Evolutionary conservation across 2,797 vertebrate genomes (phyloP).

Genomic region (Merluccius polli): DNA sequence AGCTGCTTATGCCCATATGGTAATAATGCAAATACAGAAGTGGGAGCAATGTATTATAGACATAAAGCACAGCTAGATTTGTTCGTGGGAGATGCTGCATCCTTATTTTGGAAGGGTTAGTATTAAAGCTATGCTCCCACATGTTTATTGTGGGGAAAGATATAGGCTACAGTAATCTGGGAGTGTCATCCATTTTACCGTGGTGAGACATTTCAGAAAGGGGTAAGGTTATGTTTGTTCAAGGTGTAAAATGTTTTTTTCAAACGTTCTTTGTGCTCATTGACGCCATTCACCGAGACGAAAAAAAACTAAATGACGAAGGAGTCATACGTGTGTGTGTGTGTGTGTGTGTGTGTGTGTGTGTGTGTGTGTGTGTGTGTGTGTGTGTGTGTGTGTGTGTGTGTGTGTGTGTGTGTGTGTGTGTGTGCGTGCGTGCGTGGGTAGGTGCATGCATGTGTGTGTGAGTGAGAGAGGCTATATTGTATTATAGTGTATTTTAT

Average conservation of each 20-base stretch:
- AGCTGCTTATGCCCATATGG: neutral
- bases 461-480: neutral
- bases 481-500: too few species aligned
- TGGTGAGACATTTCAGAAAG: neutral
- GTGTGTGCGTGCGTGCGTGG: too few species aligned
- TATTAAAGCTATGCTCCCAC: neutral
- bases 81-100: too few species aligned
- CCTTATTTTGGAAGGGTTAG: slow-evolving; percentile 6
- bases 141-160: neutral
- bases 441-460: too few species aligned
- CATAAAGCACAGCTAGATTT: neutral
- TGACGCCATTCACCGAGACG: too few species aligned
- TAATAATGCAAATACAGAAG: neutral
- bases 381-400: neutral
- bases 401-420: too few species aligned
- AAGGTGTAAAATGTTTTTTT: slow-evolving; percentile 3
- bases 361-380: neutral
- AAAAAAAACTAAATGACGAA: neutral
- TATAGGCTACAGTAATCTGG: neutral
- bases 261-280: neutral
- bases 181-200: neutral
- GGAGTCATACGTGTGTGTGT: neutral
- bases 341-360: neutral
- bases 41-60: neutral
- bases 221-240: slow-evolving; percentile 6